phyloP scores from a whole-genome alignment of 2,888 invertebrate genomes.

The Rhyacophila evoluta region DNA sequence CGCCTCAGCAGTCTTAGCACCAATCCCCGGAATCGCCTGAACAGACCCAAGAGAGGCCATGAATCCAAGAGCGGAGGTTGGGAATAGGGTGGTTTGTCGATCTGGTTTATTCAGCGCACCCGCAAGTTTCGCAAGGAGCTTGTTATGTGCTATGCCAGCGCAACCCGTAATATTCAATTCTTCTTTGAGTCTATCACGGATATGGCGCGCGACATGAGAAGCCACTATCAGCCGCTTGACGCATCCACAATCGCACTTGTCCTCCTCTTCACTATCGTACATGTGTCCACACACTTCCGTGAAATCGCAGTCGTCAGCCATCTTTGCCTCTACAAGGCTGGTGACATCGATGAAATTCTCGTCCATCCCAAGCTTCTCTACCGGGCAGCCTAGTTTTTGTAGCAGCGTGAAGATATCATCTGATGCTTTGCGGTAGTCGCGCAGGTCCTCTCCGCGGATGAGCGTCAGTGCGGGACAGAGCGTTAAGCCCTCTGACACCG shows the following conservation, averaged over 20 bases:
- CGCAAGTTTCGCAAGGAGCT: slow-evolving; percentile 83
- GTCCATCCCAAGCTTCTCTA: slow-evolving; percentile 87
- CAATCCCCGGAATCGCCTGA: slow-evolving; percentile 81
- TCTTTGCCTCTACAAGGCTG: slow-evolving; percentile 71
- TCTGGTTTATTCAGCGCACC: slow-evolving; percentile 83
- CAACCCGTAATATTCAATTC: slow-evolving; percentile 82
- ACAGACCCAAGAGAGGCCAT: slow-evolving; percentile 75
- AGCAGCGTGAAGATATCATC: slow-evolving; percentile 80
- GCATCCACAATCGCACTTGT: slow-evolving; percentile 81
- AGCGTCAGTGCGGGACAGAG: slow-evolving; percentile 81
- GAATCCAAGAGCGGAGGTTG: slow-evolving; percentile 75
- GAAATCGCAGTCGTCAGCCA: slow-evolving; percentile 60
- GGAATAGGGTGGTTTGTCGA: slow-evolving; percentile 83
- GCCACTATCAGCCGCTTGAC: slow-evolving; percentile 76
- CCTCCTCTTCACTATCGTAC: slow-evolving; percentile 50
- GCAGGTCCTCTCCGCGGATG: slow-evolving; percentile 86
- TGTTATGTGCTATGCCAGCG: slow-evolving; percentile 88
- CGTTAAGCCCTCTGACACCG: slow-evolving; percentile 78
- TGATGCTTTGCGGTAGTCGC: slow-evolving; percentile 83
- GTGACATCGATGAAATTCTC: slow-evolving; percentile 89
- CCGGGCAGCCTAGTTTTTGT: slow-evolving; percentile 77
- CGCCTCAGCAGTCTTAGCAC: slow-evolving; percentile 76
- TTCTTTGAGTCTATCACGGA: slow-evolving; percentile 76
- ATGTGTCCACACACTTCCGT: slow-evolving; percentile 78
- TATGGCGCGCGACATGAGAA: slow-evolving; percentile 81